phyloP scores from a whole-genome alignment of 2,797 vertebrate species.

The Aplochiton taeniatus region DNA sequence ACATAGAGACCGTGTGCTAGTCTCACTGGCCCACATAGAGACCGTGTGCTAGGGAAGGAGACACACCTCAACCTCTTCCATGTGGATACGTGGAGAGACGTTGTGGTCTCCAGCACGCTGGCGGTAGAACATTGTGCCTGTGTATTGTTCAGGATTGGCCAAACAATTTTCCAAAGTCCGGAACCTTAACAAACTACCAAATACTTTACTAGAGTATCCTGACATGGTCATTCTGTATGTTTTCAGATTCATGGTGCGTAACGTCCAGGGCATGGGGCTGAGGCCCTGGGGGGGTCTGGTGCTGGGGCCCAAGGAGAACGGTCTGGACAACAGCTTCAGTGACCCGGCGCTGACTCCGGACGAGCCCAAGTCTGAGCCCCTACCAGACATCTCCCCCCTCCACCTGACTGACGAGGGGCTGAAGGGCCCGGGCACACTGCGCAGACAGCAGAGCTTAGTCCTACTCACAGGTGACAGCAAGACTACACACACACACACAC shows the following conservation, averaged over 20 bases:
- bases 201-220: too few species aligned
- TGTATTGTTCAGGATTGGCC: too few species aligned
- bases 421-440: conserved; percentile 51
- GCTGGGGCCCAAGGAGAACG: conserved; percentile 52
- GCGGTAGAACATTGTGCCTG: too few species aligned
- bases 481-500: background rate
- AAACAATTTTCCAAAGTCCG: too few species aligned
- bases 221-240: too few species aligned
- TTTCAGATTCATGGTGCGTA: conserved; percentile 60
- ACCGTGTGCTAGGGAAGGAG: too few species aligned
- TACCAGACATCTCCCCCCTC: conserved; percentile 62
- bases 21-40: too few species aligned
- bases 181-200: too few species aligned
- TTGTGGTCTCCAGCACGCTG: too few species aligned
- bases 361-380: conserved; percentile 70
- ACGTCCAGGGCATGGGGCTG: conserved; percentile 39
- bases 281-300: conserved; percentile 52
- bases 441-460: conserved; percentile 70
- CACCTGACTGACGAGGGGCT: conserved; percentile 45
- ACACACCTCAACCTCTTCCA: too few species aligned
- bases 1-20: too few species aligned
- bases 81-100: too few species aligned
- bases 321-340: conserved; percentile 50
- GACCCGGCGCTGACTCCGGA: conserved; percentile 60
- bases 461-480: conserved; percentile 70